phyloP scores from a whole-genome alignment of 2,888 invertebrate species.

The Drosophila algonquin region DNA sequence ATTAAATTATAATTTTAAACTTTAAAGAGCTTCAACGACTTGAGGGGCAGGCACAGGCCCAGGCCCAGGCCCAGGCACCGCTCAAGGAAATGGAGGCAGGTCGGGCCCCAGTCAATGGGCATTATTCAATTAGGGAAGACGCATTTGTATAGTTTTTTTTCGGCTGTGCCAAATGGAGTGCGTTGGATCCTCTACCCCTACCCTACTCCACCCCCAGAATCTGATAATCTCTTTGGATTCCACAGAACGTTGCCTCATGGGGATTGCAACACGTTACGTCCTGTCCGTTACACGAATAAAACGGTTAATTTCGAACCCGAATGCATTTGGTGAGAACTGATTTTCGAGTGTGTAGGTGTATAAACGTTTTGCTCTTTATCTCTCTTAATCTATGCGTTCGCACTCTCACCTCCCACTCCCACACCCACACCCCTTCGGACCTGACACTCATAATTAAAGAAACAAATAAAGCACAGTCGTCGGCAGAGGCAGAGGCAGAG shows the following conservation, averaged over 20 bases:
- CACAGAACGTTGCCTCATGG: constrained; percentile 29
- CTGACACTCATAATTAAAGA: constrained; percentile 80
- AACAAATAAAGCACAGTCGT: constrained; percentile 72
- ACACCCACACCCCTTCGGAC: constrained; percentile 12
- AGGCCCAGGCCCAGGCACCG: constrained; percentile 1
- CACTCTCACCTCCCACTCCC: constrained; percentile 6
- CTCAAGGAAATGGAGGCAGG: constrained; percentile 38
- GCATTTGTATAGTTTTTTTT: constrained; percentile 62
- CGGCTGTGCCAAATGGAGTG: constrained; percentile 48
- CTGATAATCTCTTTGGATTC: constrained; percentile 21
- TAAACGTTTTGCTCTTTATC: constrained; percentile 60
- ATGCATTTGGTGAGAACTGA: constrained; percentile 27
- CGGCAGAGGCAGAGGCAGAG: not conserved
- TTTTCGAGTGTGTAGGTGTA: constrained; percentile 38
- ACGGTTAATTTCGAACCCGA: constrained; percentile 41
- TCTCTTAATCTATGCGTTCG: constrained; percentile 66
- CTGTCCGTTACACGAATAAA: constrained; percentile 4
- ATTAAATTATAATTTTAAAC: constrained; percentile 79
- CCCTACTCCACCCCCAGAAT: constrained; percentile 7
- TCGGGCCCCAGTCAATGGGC: constrained; percentile 27
- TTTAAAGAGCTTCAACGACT: constrained; percentile 55
- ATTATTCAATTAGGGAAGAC: constrained; percentile 72
- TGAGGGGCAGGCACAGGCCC: constrained; percentile 31
- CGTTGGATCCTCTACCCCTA: constrained; percentile 20
- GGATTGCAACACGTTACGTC: constrained; percentile 44